These are phyloP conservation scores for Lethrus apterus DNA, from an alignment of 1,140 invertebrate genomes.

Conservation along the genomic window DNA sequence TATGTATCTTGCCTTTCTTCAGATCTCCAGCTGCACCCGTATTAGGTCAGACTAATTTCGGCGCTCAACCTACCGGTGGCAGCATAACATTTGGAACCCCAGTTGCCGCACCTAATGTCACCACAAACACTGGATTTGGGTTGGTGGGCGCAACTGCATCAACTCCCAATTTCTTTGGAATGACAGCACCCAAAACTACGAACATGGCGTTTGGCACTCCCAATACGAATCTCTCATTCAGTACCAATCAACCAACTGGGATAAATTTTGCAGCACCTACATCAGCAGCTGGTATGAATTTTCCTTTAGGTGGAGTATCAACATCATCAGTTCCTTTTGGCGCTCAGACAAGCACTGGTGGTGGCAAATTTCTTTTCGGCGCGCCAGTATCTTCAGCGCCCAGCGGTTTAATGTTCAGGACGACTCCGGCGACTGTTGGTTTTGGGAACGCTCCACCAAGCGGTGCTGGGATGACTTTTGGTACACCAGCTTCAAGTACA, in stretches of 20 bases:
- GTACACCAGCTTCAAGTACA: conserved; percentile 20
- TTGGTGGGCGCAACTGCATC: conserved; percentile 29
- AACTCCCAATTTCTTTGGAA: conserved; percentile 19
- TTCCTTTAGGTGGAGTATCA: not conserved
- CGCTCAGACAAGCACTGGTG: no score
- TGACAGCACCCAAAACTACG: not conserved
- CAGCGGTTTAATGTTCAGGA: conserved; percentile 11
- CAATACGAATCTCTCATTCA: conserved; percentile 18
- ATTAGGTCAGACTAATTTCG: conserved; percentile 1
- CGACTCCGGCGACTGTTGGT: conserved; percentile 12
- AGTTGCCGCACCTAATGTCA: conserved; percentile 24
- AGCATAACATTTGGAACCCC: conserved; percentile 21
- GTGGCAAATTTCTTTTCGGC: not conserved
- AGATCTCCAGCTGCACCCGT: conserved; percentile 10
- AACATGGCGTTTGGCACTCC: conserved; percentile 22
- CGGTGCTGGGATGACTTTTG: conserved; percentile 29
- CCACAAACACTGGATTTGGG: conserved; percentile 11
- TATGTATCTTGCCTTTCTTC: no score
- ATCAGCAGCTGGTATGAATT: not conserved
- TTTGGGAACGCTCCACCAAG: conserved; percentile 16
- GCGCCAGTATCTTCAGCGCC: conserved; percentile 8
- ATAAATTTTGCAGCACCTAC: conserved; percentile 24
- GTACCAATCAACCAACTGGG: conserved; percentile 12
- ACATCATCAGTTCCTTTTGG: not conserved
- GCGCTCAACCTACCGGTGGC: conserved; percentile 19